Percentiles rank a stretch among this genome's conserved stretches.
Conservation (phyloP, 2,113 vertebrate species). For the Tichodroma muraria region DNA sequence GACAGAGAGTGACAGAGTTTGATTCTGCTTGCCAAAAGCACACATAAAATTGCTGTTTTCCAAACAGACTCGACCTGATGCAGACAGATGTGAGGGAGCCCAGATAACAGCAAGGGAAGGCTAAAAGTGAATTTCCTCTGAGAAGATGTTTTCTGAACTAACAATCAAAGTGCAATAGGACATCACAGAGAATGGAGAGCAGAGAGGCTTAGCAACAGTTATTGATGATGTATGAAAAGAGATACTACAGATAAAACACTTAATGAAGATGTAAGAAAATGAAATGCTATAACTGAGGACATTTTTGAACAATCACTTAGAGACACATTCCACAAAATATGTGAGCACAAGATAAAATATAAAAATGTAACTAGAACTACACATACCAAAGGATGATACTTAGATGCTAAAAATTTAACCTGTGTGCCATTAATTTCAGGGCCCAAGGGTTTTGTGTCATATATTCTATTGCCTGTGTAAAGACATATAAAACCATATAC, state of each 20-base stretch:
- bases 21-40: slow-evolving; percentile 56
- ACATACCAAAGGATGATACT: background rate
- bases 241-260: slow-evolving; percentile 33
- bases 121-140: slow-evolving; percentile 1
- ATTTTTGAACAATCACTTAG: background rate
- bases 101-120: slow-evolving; percentile 36
- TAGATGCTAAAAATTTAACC: background rate
- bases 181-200: slow-evolving; percentile 1
- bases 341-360: background rate
- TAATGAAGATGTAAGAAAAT: slow-evolving; percentile 2
- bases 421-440: background rate
- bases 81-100: slow-evolving; percentile 21
- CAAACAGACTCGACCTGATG: slow-evolving; percentile 34
- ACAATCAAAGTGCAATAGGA: slow-evolving; percentile 5
- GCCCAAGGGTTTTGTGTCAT: background rate
- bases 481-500: background rate
- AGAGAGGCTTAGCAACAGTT: slow-evolving; percentile 9
- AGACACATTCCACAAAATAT: background rate
- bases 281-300: background rate
- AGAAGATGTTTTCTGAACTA: slow-evolving; percentile 46
- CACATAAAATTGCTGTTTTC: slow-evolving; percentile 48
- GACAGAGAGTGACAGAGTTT: slow-evolving; percentile 47
- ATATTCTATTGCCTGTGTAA: background rate
- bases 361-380: background rate
- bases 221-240: background rate